phyloP scores from a whole-genome alignment of 1,140 invertebrate species.

The Calliopsis andreniformis region DNA sequence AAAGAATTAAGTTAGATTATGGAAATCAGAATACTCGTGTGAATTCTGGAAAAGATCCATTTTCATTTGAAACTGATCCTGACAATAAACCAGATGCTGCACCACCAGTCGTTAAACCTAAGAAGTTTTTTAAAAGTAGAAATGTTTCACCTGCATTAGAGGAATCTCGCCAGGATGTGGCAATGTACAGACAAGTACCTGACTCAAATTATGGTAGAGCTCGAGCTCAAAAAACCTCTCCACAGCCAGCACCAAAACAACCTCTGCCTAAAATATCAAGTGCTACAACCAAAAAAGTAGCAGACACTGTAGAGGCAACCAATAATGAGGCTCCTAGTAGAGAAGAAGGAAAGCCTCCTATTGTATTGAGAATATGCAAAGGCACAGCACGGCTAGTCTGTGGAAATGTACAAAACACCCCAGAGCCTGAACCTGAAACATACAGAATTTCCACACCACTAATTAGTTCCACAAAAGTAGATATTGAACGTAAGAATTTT shows the following conservation, averaged over 20 bases:
- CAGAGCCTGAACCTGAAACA: constrained; percentile 70
- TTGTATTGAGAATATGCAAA: constrained; percentile 86
- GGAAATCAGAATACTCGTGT: constrained; percentile 76
- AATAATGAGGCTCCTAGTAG: constrained; percentile 58
- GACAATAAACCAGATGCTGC: constrained; percentile 71
- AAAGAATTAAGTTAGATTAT: constrained; percentile 77
- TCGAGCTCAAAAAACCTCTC: constrained; percentile 64
- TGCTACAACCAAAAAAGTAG: constrained; percentile 60
- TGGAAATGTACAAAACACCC: constrained; percentile 63
- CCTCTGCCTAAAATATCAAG: constrained; percentile 64
- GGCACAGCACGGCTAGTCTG: constrained; percentile 84
- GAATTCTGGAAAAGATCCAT: constrained; percentile 75
- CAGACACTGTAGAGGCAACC: constrained; percentile 63
- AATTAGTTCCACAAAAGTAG: constrained; percentile 68
- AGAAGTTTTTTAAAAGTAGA: constrained; percentile 95
- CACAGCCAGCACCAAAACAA: constrained; percentile 74
- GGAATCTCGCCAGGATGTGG: constrained; percentile 80
- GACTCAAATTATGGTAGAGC: constrained; percentile 73
- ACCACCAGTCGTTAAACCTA: constrained; percentile 84
- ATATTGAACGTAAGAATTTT: constrained; percentile 64
- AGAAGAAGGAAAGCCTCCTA: constrained; percentile 84
- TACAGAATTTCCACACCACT: constrained; percentile 75
- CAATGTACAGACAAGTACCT: constrained; percentile 80
- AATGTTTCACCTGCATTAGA: constrained; percentile 83
- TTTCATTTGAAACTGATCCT: constrained; percentile 77